Percentiles rank a stretch among this genome's conserved stretches.
Evolutionary conservation across 2,888 invertebrate genomes (phyloP).

Genomic region (Camponotus fellah): DNA sequence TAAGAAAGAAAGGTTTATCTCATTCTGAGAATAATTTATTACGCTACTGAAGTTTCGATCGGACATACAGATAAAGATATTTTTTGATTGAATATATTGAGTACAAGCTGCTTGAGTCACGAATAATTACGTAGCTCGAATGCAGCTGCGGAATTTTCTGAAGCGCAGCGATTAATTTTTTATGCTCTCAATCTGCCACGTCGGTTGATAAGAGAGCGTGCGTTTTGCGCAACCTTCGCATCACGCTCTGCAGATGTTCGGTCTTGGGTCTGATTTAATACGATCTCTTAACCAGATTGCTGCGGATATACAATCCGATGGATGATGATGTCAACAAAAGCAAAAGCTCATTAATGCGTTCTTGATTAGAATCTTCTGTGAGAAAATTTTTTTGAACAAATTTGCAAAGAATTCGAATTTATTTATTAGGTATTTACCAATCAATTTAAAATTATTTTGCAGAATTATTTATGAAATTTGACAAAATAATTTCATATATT

Average conservation of each 20-base stretch:
- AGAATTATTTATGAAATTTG: background rate
- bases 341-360: slow-evolving; percentile 9
- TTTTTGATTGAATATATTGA: background rate
- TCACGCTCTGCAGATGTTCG: slow-evolving; percentile 66
- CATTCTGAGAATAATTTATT: background rate
- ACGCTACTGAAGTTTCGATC: background rate
- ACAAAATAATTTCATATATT: background rate
- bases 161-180: slow-evolving; percentile 30
- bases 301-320: slow-evolving; percentile 11
- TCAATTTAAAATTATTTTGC: background rate
- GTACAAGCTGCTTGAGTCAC: background rate
- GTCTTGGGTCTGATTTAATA: slow-evolving; percentile 63
- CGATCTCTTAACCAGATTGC: slow-evolving; percentile 69
- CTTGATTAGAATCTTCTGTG: slow-evolving; percentile 13
- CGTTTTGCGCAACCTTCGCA: slow-evolving; percentile 66
- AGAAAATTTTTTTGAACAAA: background rate
- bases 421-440: background rate
- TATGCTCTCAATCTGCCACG: slow-evolving; percentile 47
- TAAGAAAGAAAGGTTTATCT: background rate
- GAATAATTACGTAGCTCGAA: slow-evolving; percentile 22
- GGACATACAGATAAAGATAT: background rate
- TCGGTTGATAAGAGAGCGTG: slow-evolving; percentile 60
- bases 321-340: slow-evolving; percentile 28
- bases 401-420: background rate
- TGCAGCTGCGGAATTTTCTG: slow-evolving; percentile 26